phyloP scores from a whole-genome alignment of 2,113 vertebrate species.

The Chunga burmeisteri region DNA sequence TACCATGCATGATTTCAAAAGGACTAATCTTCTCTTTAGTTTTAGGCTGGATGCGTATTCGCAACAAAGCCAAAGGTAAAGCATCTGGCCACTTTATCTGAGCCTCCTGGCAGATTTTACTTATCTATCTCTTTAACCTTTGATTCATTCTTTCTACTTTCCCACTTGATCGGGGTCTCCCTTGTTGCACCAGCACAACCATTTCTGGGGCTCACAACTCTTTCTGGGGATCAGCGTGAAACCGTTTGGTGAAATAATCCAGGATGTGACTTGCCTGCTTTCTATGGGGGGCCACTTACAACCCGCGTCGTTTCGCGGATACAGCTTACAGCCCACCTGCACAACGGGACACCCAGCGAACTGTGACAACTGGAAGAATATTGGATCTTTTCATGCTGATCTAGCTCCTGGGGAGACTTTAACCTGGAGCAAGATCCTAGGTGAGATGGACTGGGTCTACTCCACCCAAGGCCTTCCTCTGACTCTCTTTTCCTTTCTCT shows the following conservation, averaged over 20 bases:
- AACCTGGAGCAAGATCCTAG: background rate
- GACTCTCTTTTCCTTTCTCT: background rate
- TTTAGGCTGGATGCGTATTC: too few relatives aligned
- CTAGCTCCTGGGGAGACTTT: background rate
- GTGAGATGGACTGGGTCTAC: background rate
- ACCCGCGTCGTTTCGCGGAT: rapidly evolving
- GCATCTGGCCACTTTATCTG: too few relatives aligned
- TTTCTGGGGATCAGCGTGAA: background rate
- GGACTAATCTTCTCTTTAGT: too few relatives aligned
- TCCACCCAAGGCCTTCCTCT: background rate
- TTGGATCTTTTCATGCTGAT: background rate
- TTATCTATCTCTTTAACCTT: too few relatives aligned
- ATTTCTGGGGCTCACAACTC: background rate
- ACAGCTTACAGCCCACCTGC: background rate
- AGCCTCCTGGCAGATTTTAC: too few relatives aligned
- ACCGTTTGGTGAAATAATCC: background rate
- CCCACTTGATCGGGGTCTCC: too few relatives aligned
- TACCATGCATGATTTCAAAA: too few relatives aligned
- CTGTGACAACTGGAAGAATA: background rate
- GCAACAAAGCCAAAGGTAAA: too few relatives aligned
- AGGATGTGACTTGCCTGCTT: background rate
- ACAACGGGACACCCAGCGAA: rapidly evolving
- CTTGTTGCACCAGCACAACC: background rate
- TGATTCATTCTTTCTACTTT: too few relatives aligned
- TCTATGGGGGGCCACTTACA: background rate